Conservation (phyloP, 2,888 invertebrate genomes). For the Ormyrus pomaceus region DNA sequence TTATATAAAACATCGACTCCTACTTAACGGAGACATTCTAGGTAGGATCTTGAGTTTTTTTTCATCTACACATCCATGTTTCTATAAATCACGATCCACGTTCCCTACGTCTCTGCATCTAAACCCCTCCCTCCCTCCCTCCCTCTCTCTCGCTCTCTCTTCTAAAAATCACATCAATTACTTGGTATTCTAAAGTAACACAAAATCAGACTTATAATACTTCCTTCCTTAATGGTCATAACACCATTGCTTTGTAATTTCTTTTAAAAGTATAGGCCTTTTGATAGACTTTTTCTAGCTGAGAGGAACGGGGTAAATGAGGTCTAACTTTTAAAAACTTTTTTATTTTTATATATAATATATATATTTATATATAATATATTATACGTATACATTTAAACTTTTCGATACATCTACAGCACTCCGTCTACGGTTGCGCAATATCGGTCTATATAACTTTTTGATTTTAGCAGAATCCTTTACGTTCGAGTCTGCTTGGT, state of each 20-base stretch:
- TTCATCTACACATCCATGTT: constrained; percentile 41
- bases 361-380: constrained; percentile 27
- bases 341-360: constrained; percentile 26
- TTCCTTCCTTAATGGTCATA: constrained; percentile 1
- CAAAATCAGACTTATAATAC: constrained; percentile 44
- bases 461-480: constrained; percentile 41
- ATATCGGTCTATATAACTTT: constrained; percentile 13
- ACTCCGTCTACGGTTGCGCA: constrained; percentile 26
- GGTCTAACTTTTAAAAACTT: constrained; percentile 9
- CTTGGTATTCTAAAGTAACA: constrained; percentile 43
- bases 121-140: neutral
- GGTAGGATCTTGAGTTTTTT: constrained; percentile 10
- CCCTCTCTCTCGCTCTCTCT: neutral
- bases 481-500: constrained; percentile 20
- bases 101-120: constrained; percentile 9
- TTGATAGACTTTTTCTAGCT: constrained; percentile 37
- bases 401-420: constrained; percentile 25
- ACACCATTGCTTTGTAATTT: neutral
- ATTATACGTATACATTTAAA: constrained; percentile 29
- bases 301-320: constrained; percentile 31
- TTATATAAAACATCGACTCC: constrained; percentile 71
- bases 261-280: constrained; percentile 29
- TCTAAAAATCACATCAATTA: constrained; percentile 16
- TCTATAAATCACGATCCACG: constrained; percentile 41
- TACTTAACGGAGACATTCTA: constrained; percentile 26